Base-by-base conservation (phyloP, 2,888 invertebrate genomes). In the Hyposoter dolosus region DNA sequence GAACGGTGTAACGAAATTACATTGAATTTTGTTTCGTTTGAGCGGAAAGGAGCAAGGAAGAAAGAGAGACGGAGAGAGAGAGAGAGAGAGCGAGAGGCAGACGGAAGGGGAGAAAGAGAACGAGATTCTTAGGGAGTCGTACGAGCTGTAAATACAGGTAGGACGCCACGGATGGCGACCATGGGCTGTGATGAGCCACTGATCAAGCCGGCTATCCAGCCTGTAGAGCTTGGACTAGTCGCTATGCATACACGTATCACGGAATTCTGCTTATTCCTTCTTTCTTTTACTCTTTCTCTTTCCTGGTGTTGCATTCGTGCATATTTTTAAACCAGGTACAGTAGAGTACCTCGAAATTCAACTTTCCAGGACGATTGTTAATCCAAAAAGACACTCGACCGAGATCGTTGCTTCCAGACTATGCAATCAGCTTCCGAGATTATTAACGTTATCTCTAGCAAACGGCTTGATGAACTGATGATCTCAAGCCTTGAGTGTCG, bases 11-110 rank as follows among this genome's bases (percentile, higher is more conserved):
- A 82, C 68, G 35, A 82, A 84, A 85, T 82, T 72, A 83, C 85
- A 84, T 85, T 84, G 87, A 76, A 87, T 87, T 86, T 87, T 53
- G 82, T 84, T 87, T 56, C 69, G 81, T 60, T 83, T 83, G 84
- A 87, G 88, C 74, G 77, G 69, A 74, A 53, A 69, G 19, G 68
- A 82, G 69, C 43, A 32, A 40, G 63, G 47, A 66, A 69, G 76
- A 69, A n/a, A 60, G 69, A 56, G 45, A 69, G 32, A 19, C 19
- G 9, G 53, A 19, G 53, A 65, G 50, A 35, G 35, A 50, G 35
- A 43, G 32, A 65, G 50, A 65, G 50, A 35, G 35, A 50, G 35
- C 56, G 32, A 65, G 50, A 65, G 72, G 28, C 74, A 68, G 47
- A 63, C 76, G 75, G 79, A 80, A 32, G 19, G 32, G 28, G 9